Evolutionary conservation across 2,888 invertebrate genomes (phyloP).

Genomic region (Ichneumon xanthorius): DNA sequence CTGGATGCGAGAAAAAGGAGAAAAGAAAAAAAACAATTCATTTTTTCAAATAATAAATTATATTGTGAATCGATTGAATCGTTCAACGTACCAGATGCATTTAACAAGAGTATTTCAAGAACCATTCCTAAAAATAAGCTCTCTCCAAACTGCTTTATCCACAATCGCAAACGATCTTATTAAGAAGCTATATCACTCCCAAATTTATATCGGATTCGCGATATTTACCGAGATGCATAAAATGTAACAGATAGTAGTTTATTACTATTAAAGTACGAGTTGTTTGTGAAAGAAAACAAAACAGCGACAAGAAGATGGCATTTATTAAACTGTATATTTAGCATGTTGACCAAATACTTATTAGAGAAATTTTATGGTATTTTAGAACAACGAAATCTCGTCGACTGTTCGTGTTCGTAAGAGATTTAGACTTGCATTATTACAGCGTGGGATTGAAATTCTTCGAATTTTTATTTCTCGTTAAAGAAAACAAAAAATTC

Average conservation of each 20-base stretch:
- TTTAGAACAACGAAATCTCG: constrained; percentile 66
- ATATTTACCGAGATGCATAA: constrained; percentile 14
- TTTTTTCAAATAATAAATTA: background rate
- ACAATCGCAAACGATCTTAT: constrained; percentile 13
- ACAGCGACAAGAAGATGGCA: constrained; percentile 33
- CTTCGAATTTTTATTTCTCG: constrained; percentile 2
- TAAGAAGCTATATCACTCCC: constrained; percentile 52
- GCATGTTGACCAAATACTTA: constrained; percentile 76
- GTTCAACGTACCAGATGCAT: constrained; percentile 58
- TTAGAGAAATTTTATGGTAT: constrained; percentile 72
- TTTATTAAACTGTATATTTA: constrained; percentile 72
- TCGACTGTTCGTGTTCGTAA: constrained; percentile 47
- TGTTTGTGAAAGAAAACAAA: constrained; percentile 25
- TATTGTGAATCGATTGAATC: constrained; percentile 40
- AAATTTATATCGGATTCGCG: constrained; percentile 48
- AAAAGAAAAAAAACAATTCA: background rate
- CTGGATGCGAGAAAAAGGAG: background rate
- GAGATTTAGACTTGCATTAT: constrained; percentile 41
- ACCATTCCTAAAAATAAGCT: constrained; percentile 27
- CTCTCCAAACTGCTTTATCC: constrained; percentile 22
- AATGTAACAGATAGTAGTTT: constrained; percentile 29
- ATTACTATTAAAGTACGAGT: constrained; percentile 30
- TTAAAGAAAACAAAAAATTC: constrained; percentile 25
- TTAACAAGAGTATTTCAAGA: constrained; percentile 39
- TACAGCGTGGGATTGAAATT: constrained; percentile 50